Evolutionary conservation across 2,888 invertebrate species (phyloP).

Genomic region (Luperina testacea): DNA sequence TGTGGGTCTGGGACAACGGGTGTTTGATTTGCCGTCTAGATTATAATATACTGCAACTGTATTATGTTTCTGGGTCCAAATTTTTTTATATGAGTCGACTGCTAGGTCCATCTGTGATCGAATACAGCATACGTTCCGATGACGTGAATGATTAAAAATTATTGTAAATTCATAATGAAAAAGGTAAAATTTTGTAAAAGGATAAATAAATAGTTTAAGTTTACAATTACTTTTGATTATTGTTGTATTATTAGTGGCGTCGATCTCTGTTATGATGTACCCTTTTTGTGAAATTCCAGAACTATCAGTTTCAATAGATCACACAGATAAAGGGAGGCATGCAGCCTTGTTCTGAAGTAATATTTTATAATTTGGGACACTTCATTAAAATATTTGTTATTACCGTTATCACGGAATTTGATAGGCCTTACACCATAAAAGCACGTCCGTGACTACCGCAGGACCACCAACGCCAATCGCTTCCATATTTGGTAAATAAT

Average conservation of each 20-base stretch:
- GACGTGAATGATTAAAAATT: conserved; percentile 76
- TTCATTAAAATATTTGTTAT: conserved; percentile 50
- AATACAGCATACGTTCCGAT: conserved; percentile 72
- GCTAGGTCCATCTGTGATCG: conserved; percentile 75
- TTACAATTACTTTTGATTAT: conserved; percentile 84
- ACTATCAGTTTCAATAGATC: conserved; percentile 25
- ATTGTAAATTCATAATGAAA: conserved; percentile 86
- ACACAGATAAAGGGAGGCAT: conserved; percentile 26
- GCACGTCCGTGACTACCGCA: too few species aligned
- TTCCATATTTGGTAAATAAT: too few species aligned
- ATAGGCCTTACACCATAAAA: conserved; percentile 49
- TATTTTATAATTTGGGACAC: conserved; percentile 43
- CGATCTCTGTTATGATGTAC: conserved; percentile 56
- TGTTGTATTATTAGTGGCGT: conserved; percentile 80
- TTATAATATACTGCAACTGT: conserved; percentile 71
- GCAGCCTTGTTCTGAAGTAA: conserved; percentile 33
- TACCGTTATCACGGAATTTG: conserved; percentile 53
- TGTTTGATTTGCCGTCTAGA: conserved; percentile 86
- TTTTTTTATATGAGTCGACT: conserved; percentile 75
- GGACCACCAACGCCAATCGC: too few species aligned
- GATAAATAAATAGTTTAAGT: conserved; percentile 89
- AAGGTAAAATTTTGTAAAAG: conserved; percentile 87
- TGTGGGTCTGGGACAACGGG: conserved; percentile 89
- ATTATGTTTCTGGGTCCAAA: conserved; percentile 86
- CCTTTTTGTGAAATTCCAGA: conserved; percentile 50